A percentile compares a stretch with the other conserved stretches of the same genome.
Conservation (phyloP, 1,140 invertebrate genomes). For the Pseudomyrmex sp. region DNA sequence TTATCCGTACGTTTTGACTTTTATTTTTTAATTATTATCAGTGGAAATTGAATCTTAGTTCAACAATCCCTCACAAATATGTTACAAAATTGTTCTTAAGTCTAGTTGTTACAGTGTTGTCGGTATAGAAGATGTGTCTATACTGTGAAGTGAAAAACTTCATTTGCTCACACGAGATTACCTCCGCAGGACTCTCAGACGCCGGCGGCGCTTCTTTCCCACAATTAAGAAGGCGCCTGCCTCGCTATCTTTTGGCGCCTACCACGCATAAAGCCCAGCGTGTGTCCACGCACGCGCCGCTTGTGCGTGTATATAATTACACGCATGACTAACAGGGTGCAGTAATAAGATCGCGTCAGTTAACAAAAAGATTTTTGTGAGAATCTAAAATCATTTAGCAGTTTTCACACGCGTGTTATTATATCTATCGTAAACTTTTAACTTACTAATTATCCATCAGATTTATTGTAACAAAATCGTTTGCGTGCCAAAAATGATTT, state of each 20-base stretch:
- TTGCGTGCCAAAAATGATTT: background rate
- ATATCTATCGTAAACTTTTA: no score
- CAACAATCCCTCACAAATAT: no score
- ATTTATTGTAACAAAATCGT: no score
- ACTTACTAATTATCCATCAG: no score
- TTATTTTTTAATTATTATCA: no score
- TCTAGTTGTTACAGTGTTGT: no score
- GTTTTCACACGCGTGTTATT: background rate
- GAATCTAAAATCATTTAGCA: background rate
- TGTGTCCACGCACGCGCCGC: constrained; percentile 62
- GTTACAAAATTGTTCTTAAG: no score
- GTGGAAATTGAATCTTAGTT: no score
- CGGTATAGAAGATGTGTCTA: no score
- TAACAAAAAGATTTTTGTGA: constrained; percentile 13
- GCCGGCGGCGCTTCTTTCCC: constrained; percentile 79
- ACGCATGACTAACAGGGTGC: constrained; percentile 24
- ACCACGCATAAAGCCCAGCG: constrained; percentile 57
- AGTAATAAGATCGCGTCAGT: constrained; percentile 47
- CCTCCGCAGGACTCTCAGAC: background rate
- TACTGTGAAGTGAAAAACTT: constrained; percentile 56
- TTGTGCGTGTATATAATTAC: constrained; percentile 58
- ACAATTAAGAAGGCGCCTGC: constrained; percentile 82
- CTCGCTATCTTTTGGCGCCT: constrained; percentile 83
- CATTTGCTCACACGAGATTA: no score
- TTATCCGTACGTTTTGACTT: no score